These are phyloP conservation scores for Cacajao melanocephalus DNA, from an alignment of 2,797 vertebrate species.

Conservation along the genomic window DNA sequence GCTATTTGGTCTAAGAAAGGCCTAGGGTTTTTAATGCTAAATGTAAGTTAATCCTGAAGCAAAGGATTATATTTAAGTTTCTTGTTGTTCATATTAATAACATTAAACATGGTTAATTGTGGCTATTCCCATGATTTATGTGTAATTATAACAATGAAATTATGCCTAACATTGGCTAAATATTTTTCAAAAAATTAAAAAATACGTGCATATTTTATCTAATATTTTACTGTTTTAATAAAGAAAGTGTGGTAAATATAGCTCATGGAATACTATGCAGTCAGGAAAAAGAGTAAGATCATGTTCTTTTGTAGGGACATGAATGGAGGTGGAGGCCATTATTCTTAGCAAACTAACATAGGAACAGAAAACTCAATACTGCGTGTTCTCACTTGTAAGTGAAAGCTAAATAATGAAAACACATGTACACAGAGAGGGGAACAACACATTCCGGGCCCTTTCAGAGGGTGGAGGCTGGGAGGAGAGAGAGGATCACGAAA, in stretches of 20 bases:
- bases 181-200: background rate
- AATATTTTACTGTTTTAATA: slow-evolving; percentile 14
- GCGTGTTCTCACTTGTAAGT: background rate
- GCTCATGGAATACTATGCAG: background rate
- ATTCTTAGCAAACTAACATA: background rate
- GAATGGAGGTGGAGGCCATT: background rate
- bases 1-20: background rate
- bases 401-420: background rate
- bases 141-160: slow-evolving; percentile 6
- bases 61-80: slow-evolving; percentile 20
- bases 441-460: background rate
- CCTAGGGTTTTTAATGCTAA: background rate
- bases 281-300: background rate
- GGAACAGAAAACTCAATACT: background rate
- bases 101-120: slow-evolving; percentile 19
- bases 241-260: background rate
- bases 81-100: slow-evolving; percentile 1
- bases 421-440: background rate
- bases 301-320: background rate
- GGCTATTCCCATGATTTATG: background rate
- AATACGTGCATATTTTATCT: background rate
- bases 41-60: background rate
- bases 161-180: background rate
- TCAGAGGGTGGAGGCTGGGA: background rate
- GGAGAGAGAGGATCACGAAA: background rate